Percentiles rank a stretch among this genome's conserved stretches.
Evolutionary conservation across 2,888 invertebrate species (phyloP).

Genomic region (Leptogaster cylindrica): DNA sequence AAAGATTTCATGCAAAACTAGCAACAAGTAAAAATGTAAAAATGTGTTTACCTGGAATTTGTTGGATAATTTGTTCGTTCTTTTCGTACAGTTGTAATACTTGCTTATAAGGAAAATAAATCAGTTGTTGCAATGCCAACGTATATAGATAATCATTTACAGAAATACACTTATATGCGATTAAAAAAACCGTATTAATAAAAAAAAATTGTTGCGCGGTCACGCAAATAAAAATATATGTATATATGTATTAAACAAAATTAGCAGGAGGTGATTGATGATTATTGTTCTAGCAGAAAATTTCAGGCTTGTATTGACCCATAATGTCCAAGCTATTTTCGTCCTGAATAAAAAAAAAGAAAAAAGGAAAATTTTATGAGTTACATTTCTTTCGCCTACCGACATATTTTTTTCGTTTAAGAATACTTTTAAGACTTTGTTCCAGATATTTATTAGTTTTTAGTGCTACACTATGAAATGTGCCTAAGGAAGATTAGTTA

Average conservation of each 20-base stretch:
- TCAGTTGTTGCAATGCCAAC: constrained; percentile 23
- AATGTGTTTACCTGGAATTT: constrained; percentile 34
- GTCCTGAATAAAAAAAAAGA: constrained; percentile 67
- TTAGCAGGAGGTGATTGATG: constrained; percentile 48
- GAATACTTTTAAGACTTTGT: no score
- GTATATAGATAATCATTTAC: constrained; percentile 22
- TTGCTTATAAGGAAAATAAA: constrained; percentile 29
- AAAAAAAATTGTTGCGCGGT: constrained; percentile 22
- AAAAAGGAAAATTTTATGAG: constrained; percentile 48
- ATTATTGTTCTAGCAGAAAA: constrained; percentile 69
- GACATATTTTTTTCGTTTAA: no score
- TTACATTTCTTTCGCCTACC: no score
- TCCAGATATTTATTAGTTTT: no score
- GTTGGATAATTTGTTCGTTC: constrained; percentile 33
- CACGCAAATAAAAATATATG: no score
- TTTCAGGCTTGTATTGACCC: constrained; percentile 81
- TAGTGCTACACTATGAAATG: no score
- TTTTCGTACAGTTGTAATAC: constrained; percentile 33
- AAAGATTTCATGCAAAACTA: constrained; percentile 1
- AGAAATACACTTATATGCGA: constrained; percentile 11
- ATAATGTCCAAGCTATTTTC: constrained; percentile 78
- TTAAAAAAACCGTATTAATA: constrained; percentile 17
- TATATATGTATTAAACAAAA: constrained; percentile 37
- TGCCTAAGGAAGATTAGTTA: no score
- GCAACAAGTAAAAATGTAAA: constrained; percentile 8